These are phyloP conservation scores for Rotaria sp. DNA, from an alignment of 2,888 invertebrate genomes.

Conservation along the genomic window DNA sequence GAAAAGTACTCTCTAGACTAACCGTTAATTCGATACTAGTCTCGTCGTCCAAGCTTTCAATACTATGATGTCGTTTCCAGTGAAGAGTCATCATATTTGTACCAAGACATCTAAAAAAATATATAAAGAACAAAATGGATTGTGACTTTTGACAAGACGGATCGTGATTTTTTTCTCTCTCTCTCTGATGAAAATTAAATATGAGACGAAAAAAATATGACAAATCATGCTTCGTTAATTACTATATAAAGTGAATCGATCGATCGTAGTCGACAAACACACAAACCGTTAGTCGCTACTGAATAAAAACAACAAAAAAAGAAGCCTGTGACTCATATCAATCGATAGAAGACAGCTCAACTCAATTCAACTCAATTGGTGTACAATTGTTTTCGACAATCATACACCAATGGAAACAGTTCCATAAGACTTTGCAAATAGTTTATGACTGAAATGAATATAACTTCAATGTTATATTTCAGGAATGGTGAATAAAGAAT, in stretches of 20 bases:
- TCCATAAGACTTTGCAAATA: not conserved
- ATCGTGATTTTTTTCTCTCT: not conserved
- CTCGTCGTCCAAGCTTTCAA: conserved; percentile 20
- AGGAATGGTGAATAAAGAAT: too few relatives aligned
- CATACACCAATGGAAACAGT: not conserved
- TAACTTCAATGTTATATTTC: too few relatives aligned
- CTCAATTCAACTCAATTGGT: too few relatives aligned
- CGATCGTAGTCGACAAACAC: not conserved
- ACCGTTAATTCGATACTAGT: not conserved
- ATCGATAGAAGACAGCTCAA: not conserved
- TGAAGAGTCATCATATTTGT: not conserved
- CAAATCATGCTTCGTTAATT: not conserved
- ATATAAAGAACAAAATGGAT: not conserved
- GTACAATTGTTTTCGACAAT: not conserved
- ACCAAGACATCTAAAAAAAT: conserved; percentile 23
- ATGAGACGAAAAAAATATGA: not conserved
- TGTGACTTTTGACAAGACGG: not conserved
- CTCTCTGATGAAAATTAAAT: not conserved
- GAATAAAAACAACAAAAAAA: not conserved
- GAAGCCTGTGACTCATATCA: not conserved
- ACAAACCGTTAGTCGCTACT: not conserved
- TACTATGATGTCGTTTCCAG: conserved; percentile 8
- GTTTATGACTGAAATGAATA: too few relatives aligned
- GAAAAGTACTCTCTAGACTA: not conserved
- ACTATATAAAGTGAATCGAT: not conserved